phyloP scores from a whole-genome alignment of 2,888 invertebrate species.

The Scelioninae gen. 1 region DNA sequence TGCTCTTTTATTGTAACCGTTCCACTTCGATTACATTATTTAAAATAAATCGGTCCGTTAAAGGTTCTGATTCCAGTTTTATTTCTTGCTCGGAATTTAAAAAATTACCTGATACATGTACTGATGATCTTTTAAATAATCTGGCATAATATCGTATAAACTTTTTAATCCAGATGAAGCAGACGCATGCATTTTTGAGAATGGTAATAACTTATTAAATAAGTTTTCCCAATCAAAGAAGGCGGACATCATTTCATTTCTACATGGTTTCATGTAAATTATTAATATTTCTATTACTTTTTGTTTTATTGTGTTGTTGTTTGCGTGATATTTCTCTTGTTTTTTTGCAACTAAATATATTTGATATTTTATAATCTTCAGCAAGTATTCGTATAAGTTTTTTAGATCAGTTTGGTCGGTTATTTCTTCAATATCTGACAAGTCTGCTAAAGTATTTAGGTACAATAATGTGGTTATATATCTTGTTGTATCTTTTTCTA shows the following conservation, averaged over 20 bases:
- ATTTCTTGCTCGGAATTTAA: neutral
- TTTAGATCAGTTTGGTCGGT: neutral
- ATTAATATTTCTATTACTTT: slow-evolving; percentile 12
- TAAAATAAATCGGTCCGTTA: no score
- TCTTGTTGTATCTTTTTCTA: neutral
- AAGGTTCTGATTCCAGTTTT: no score
- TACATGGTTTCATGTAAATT: neutral
- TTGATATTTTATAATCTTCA: slow-evolving; percentile 4
- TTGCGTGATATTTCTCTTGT: neutral
- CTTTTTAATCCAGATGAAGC: slow-evolving; percentile 17
- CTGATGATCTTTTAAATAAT: slow-evolving; percentile 8
- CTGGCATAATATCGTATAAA: slow-evolving; percentile 30
- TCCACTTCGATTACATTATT: no score
- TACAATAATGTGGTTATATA: neutral
- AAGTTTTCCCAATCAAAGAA: neutral
- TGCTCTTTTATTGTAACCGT: no score
- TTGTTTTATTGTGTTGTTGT: slow-evolving; percentile 1
- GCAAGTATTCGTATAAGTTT: slow-evolving; percentile 4
- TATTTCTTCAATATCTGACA: slow-evolving; percentile 6
- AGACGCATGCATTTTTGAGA: neutral
- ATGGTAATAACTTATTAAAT: slow-evolving; percentile 2
- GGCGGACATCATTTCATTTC: neutral
- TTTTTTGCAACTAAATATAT: neutral
- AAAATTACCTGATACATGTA: slow-evolving; percentile 3
- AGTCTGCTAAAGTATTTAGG: slow-evolving; percentile 4